Conservation (phyloP, 1,140 invertebrate genomes). For the Caerostris extrusa region DNA sequence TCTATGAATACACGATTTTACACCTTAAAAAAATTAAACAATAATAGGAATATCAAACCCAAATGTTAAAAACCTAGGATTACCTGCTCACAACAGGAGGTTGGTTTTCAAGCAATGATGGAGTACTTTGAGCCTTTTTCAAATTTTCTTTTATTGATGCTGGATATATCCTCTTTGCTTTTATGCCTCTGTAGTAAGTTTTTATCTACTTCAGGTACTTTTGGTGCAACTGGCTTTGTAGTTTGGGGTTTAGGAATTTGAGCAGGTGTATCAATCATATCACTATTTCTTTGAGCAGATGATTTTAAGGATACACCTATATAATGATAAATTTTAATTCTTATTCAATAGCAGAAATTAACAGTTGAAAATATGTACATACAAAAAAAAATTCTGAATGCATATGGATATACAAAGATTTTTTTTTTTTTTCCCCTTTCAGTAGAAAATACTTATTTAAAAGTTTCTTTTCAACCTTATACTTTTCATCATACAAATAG, state of each 20-base stretch:
- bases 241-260: conserved; percentile 42
- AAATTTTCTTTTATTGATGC: conserved; percentile 60
- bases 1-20: no score
- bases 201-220: conserved; percentile 32
- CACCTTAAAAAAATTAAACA: no score
- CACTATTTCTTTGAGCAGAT: conserved; percentile 15
- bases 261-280: conserved; percentile 11
- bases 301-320: conserved; percentile 54
- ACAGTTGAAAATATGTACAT: no score
- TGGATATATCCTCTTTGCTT: conserved; percentile 74
- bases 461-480: no score
- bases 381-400: no score
- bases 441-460: no score
- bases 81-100: conserved; percentile 43
- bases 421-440: no score
- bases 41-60: no score
- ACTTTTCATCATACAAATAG: no score
- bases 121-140: conserved; percentile 72
- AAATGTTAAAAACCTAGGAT: neutral
- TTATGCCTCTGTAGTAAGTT: conserved; percentile 58
- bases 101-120: conserved; percentile 66
- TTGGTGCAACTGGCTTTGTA: conserved; percentile 49
- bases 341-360: no score
- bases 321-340: no score
- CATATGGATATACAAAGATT: no score